Base-by-base conservation (phyloP, 2,113 vertebrate genomes). In the Oxyruncus cristatus region DNA sequence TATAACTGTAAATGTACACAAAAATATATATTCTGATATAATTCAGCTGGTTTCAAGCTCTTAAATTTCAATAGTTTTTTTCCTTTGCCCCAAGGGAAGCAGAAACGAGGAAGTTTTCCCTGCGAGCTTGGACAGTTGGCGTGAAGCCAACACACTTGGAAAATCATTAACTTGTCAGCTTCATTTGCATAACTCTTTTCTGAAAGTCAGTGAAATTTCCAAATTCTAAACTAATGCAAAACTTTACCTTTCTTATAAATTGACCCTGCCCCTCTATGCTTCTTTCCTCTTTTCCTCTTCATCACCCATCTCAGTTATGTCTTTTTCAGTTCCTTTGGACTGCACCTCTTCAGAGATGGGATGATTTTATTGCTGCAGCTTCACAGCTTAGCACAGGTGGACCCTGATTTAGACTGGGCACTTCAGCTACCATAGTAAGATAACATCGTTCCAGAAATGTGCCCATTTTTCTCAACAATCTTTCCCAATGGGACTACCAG, bases 191-290 rank as follows among this genome's bases (percentile, higher is more conserved):
- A 74, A 56, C 37, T 13, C 6, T 81, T 21, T 84, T 84, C 53
- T 47, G 30, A 27, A 84, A 70, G 16, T 65, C 53, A 74, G 5
- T 18, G 8, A 63, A 73, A 50, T 65, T 72, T 63, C 27, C 49
- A 65, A 47, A 14, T 72, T 82, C 18, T 88, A 72, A 85, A 85
- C 5, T 21, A 42, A 56, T 33, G 30, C 12, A 71, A 50, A 83
- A 35, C 19, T 50, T 83, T 26, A 28, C 14, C 7, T 56, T 83
- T 65, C 49, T 49, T 28, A 14, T 19, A 79, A 33, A 37, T 17
- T 67, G 12, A n/a, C 6, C 9, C 9, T 67, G 7, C 1, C 1
- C 2, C 12, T 73, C 58, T 26, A 3, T 6, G 3, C 9, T 50
- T 63, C n/a, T 66, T 88, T 28, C 3, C 2, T 55, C 24, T 33